Conservation (phyloP, 2,797 vertebrate species). For the Myotis findleyi region DNA sequence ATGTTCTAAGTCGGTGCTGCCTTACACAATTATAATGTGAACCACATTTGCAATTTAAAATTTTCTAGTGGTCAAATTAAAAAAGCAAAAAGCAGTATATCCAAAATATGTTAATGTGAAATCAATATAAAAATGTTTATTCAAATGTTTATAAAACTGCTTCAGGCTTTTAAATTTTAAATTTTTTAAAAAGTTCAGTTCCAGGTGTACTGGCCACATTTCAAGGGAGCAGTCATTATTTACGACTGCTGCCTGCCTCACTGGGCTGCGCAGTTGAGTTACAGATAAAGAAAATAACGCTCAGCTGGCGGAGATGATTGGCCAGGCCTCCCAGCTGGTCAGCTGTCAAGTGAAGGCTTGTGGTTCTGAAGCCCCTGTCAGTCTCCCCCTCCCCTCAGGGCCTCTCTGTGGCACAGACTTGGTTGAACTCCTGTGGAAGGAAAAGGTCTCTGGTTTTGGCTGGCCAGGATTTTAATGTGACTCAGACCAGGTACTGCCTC, state of each 20-base stretch:
- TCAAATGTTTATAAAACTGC: background rate
- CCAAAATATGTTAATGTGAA: slow-evolving; percentile 4
- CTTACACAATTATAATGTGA: background rate
- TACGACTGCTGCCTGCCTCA: background rate
- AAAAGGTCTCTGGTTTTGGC: background rate
- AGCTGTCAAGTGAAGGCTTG: background rate
- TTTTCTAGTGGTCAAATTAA: background rate
- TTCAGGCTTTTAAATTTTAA: background rate
- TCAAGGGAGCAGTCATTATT: background rate
- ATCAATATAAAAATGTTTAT: background rate
- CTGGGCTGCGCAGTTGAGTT: background rate
- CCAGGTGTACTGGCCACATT: background rate
- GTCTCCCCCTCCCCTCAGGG: too few species aligned
- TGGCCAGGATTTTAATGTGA: background rate
- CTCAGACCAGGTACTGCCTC: background rate
- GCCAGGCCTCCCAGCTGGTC: background rate
- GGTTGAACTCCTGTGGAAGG: background rate
- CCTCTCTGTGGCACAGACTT: background rate
- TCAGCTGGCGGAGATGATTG: background rate
- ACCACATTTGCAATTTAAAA: background rate
- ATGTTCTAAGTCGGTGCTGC: background rate
- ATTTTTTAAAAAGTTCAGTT: background rate
- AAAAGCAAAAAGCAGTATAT: background rate
- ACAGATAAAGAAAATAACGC: background rate
- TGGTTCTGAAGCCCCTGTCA: background rate